These are phyloP conservation scores for Apodemia mormo DNA, from an alignment of 2,888 invertebrate genomes.

Conservation along the genomic window DNA sequence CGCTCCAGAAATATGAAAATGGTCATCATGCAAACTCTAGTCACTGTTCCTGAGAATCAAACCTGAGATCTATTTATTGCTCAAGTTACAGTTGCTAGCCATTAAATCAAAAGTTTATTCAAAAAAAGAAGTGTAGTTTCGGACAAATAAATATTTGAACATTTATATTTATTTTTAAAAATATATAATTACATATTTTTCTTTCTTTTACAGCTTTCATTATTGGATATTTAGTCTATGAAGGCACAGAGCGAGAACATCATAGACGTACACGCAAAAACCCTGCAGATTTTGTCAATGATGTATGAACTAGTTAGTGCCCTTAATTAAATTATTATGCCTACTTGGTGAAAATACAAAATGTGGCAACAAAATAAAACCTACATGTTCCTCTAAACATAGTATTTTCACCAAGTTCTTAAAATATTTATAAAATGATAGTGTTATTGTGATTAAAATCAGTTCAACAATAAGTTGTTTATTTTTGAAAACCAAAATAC, in stretches of 20 bases:
- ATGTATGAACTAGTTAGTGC: constrained; percentile 59
- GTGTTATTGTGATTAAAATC: not conserved
- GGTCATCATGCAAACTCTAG: too few relatives aligned
- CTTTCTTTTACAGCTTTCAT: not conserved
- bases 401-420: not conserved
- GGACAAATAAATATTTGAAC: too few relatives aligned
- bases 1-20: too few relatives aligned
- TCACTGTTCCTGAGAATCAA: too few relatives aligned
- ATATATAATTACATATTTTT: too few relatives aligned
- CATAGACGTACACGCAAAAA: constrained; percentile 83
- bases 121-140: too few relatives aligned
- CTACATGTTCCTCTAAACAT: not conserved
- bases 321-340: constrained; percentile 10
- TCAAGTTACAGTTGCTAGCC: too few relatives aligned
- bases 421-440: constrained; percentile 9
- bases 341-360: constrained; percentile 28
- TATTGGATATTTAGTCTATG: constrained; percentile 46
- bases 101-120: too few relatives aligned
- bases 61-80: too few relatives aligned
- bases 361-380: constrained; percentile 21
- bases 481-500: not conserved
- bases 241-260: constrained; percentile 83
- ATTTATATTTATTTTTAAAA: too few relatives aligned
- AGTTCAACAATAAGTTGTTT: not conserved
- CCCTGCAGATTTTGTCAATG: constrained; percentile 87